A percentile compares a stretch with the other conserved stretches of the same genome.
These are phyloP conservation scores for Dasysyrphus tricinctus DNA, from an alignment of 2,888 invertebrate species.

Conservation along the genomic window DNA sequence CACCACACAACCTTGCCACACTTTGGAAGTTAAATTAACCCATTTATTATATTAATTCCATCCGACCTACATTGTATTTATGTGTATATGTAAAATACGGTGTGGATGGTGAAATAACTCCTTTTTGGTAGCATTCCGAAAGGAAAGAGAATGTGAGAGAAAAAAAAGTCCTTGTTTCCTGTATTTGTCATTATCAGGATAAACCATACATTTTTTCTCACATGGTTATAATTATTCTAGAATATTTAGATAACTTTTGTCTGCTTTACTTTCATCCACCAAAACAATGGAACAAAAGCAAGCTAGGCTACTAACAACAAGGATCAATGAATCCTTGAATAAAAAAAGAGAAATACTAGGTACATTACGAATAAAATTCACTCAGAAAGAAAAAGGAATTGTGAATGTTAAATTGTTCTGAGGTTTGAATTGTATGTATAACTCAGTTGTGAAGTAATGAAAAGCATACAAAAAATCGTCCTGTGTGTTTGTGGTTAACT, in stretches of 20 bases:
- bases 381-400: neutral
- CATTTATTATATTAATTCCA: conserved; percentile 50
- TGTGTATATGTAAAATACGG: neutral
- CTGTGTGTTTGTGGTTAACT: conserved; percentile 23
- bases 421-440: neutral
- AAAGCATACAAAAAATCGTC: conserved; percentile 9
- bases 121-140: conserved; percentile 8
- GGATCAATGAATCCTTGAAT: conserved; percentile 29
- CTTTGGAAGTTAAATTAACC: conserved; percentile 46
- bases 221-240: conserved; percentile 20
- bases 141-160: neutral
- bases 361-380: neutral
- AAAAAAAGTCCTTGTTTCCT: neutral
- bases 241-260: conserved; percentile 4
- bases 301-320: neutral
- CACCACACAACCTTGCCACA: conserved; percentile 32
- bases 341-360: neutral
- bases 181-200: conserved; percentile 12
- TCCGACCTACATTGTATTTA: conserved; percentile 18
- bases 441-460: neutral
- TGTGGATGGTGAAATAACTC: conserved; percentile 2
- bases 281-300: neutral
- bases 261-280: neutral
- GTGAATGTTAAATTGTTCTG: conserved; percentile 16
- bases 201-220: conserved; percentile 22